Conservation (phyloP, 2,797 vertebrate genomes). For the Alectoris magna region DNA sequence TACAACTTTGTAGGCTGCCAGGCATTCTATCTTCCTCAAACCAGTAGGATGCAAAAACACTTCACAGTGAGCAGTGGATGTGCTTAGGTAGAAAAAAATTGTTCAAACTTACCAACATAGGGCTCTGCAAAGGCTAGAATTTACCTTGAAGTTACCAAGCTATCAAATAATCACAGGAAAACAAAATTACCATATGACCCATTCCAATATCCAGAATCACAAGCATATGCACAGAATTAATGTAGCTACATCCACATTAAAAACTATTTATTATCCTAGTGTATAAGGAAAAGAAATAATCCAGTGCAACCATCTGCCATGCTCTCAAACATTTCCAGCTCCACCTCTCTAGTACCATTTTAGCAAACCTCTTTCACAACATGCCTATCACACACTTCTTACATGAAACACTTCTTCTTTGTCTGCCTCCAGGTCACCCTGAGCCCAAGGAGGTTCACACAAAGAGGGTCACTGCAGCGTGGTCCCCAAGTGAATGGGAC, state of each 20-base stretch:
- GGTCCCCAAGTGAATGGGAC: not conserved
- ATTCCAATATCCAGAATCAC: not conserved
- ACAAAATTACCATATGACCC: not conserved
- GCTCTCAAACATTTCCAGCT: not conserved
- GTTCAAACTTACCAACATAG: rapidly evolving
- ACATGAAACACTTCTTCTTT: not conserved
- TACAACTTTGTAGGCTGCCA: not conserved
- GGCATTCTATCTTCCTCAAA: not conserved
- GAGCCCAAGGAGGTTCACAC: not conserved
- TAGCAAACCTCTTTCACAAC: not conserved
- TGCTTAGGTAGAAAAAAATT: not conserved
- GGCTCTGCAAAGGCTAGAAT: not conserved
- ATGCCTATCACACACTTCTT: not conserved
- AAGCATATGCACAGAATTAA: rapidly evolving
- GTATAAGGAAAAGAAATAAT: not conserved
- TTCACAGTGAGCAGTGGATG: not conserved
- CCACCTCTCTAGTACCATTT: not conserved
- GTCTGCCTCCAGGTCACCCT: not conserved
- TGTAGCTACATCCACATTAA: not conserved
- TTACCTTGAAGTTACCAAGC: not conserved
- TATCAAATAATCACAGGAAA: not conserved
- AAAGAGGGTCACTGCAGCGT: not conserved
- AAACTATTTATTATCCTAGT: not conserved
- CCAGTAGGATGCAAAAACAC: not conserved
- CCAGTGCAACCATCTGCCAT: not conserved